A percentile compares a stretch with the other conserved stretches of the same genome.
Conservation (phyloP, 1,140 invertebrate species). For the Euschistus heros region DNA sequence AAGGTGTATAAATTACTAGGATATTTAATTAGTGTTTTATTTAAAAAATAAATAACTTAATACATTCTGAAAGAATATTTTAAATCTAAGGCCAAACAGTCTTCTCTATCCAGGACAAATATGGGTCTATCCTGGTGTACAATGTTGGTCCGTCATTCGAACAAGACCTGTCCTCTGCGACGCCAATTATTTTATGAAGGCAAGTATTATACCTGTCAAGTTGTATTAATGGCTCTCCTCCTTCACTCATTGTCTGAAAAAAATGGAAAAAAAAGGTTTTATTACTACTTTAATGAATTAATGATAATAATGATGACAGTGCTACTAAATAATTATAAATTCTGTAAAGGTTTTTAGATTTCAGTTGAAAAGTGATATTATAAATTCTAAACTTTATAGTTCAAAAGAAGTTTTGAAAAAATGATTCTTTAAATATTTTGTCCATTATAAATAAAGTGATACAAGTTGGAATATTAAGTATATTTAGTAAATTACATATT, state of each 20-base stretch:
- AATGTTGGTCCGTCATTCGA: not conserved
- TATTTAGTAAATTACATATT: no score
- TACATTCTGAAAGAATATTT: not conserved
- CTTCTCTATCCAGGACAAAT: conserved; percentile 5
- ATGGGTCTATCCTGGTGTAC: not conserved
- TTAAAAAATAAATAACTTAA: not conserved
- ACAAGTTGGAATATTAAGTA: no score
- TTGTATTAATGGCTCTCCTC: conserved; percentile 4
- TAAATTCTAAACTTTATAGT: no score
- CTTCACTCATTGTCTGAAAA: not conserved
- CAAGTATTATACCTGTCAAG: not conserved
- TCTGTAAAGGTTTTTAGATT: no score
- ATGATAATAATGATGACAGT: no score
- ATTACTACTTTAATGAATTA: not conserved
- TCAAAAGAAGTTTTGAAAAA: no score
- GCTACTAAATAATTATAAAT: no score
- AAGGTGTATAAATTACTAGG: not conserved
- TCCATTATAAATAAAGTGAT: no score
- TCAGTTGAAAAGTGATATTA: no score
- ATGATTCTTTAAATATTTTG: no score
- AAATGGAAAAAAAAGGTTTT: not conserved
- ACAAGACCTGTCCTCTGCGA: not conserved
- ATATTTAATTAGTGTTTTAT: not conserved
- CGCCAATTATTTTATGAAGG: not conserved
- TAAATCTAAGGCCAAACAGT: conserved; percentile 8